Base-by-base conservation (phyloP, 2,888 invertebrate genomes). In the Danaus chrysippus region DNA sequence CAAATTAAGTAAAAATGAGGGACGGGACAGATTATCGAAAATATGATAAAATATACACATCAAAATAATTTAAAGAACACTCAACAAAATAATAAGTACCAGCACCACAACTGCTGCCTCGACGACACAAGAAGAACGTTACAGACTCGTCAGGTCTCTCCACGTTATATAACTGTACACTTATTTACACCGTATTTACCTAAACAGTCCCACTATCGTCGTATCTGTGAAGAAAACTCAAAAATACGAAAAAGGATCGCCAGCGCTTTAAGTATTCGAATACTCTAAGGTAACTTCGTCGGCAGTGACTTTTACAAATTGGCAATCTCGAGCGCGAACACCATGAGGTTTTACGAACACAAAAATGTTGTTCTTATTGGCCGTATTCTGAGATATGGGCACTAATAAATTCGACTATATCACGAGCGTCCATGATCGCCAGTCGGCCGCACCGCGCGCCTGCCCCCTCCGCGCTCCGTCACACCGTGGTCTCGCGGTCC, bases 401-500 rank as follows among this genome's bases (percentile, higher is more conserved):
- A 19, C 63, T 55, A 58, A 52, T 58, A 46, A 56, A 58, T 60
- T 62, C 60, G 62, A 58, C 62, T 64, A 62, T 59, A 65, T 59
- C 59, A 59, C 43, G 12, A 62, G 52, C 62, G 62, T 62, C 59
- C 62, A 10, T 12, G 17, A 49, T 54, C 60, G 54, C 64, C 19
- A 13, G 53, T 52, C 13, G 42, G 23, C 44, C 68, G 49, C 64
- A 55, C 52, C 56, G 59, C 42, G 58, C 56, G 41, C 17, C 49
- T 15, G 9, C 17, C 61, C 64, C 62, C 42, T 64, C 44, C 64
- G 83, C 86, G 83, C 84, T 80, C 84, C 86, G 92, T 95, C 94
- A 96, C 93, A 97, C 97, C 78, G 97, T 97, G 84, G 97, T 97
- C 92, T 97, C 97, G 86, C 96, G 95, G 92, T 97, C 97, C 92